Conservation (phyloP, 2,113 vertebrate genomes). For the Entelurus aequoreus region DNA sequence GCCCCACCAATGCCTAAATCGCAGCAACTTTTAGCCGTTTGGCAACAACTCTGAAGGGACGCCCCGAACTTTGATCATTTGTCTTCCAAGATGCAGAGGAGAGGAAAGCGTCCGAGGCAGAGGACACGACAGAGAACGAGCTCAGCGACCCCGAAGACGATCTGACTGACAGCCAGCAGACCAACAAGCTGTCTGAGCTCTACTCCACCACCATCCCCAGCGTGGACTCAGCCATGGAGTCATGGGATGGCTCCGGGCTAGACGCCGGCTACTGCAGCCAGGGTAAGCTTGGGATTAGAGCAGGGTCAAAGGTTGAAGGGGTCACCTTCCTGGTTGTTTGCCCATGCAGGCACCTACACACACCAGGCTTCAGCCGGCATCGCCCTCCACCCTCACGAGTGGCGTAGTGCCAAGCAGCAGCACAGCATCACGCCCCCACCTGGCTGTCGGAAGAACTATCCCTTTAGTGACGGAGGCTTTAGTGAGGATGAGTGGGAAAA, state of each 20-base stretch:
- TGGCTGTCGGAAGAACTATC: slow-evolving; percentile 82
- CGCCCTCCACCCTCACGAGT: slow-evolving; percentile 7
- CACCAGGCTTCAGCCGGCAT: slow-evolving; percentile 78
- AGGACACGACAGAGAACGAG: slow-evolving; percentile 70
- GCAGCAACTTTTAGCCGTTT: not conserved
- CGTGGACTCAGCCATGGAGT: slow-evolving; percentile 91
- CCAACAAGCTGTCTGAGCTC: slow-evolving; percentile 79
- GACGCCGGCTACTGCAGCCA: slow-evolving; percentile 88
- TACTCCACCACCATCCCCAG: slow-evolving; percentile 86
- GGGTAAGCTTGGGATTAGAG: slow-evolving; percentile 60
- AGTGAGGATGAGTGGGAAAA: slow-evolving; percentile 93
- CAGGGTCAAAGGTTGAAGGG: too few species aligned
- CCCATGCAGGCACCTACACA: slow-evolving; percentile 72
- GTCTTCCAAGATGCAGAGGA: slow-evolving; percentile 66
- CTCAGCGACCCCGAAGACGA: slow-evolving; percentile 84
- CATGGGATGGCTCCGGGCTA: slow-evolving; percentile 87
- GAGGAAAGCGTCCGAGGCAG: slow-evolving; percentile 66
- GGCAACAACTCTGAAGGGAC: not conserved
- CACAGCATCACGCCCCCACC: slow-evolving; percentile 76
- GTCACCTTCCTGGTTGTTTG: not conserved
- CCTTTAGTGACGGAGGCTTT: slow-evolving; percentile 82
- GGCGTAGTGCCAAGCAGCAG: slow-evolving; percentile 61
- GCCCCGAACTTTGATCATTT: not conserved
- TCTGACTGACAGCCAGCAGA: slow-evolving; percentile 82
- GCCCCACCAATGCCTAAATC: too few species aligned